Conservation (phyloP, 2,888 invertebrate genomes). For the Ectemnius continuus region DNA sequence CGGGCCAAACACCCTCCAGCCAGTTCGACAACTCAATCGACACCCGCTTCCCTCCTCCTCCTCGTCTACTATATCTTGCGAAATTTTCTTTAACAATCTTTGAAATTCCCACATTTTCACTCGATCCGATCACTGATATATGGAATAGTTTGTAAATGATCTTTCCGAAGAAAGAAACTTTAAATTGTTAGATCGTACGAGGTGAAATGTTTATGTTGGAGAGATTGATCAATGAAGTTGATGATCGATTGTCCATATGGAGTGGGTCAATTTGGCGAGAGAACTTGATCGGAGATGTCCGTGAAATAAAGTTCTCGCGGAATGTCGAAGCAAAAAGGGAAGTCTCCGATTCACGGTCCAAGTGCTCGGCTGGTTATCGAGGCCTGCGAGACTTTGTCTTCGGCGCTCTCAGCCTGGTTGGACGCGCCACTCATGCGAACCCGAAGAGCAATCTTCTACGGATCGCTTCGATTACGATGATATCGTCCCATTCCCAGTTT, state of each 20-base stretch:
- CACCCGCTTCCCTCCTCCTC: too few relatives aligned
- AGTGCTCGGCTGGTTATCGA: conserved; percentile 47
- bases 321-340: conserved; percentile 36
- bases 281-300: not conserved
- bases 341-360: conserved; percentile 55
- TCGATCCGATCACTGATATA: too few relatives aligned
- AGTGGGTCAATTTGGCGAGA: not conserved
- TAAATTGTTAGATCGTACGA: too few relatives aligned
- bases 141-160: too few relatives aligned
- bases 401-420: conserved; percentile 42
- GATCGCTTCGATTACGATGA: conserved; percentile 52
- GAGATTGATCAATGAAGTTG: too few relatives aligned
- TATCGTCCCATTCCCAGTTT: conserved; percentile 26
- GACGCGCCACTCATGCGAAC: conserved; percentile 39
- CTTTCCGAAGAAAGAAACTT: too few relatives aligned
- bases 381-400: conserved; percentile 53
- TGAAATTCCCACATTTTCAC: too few relatives aligned
- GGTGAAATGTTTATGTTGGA: too few relatives aligned
- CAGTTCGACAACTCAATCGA: too few relatives aligned
- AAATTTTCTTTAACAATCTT: too few relatives aligned
- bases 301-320: conserved; percentile 18
- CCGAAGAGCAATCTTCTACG: conserved; percentile 49
- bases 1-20: too few relatives aligned
- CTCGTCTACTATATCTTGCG: too few relatives aligned
- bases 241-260: not conserved